Conservation (phyloP, 2,888 invertebrate species). For the Stegana nigrithorax region DNA sequence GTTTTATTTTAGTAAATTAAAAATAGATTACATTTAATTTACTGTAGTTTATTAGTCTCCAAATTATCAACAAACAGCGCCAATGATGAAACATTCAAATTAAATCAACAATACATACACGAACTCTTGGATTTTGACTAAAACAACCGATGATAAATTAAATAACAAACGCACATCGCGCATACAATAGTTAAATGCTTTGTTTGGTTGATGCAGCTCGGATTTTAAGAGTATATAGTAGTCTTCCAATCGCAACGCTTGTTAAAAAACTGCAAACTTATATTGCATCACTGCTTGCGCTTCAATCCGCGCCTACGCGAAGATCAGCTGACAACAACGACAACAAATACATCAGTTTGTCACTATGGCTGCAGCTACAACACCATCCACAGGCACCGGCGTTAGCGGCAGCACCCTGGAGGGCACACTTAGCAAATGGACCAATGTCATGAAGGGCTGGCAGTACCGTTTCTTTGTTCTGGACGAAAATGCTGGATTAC, state of each 20-base stretch:
- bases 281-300: slow-evolving; percentile 9
- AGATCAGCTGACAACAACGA: slow-evolving; percentile 11
- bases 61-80: slow-evolving; percentile 5
- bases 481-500: slow-evolving; percentile 94
- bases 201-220: neutral
- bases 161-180: too few relatives aligned
- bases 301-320: neutral
- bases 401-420: slow-evolving; percentile 59
- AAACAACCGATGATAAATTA: neutral
- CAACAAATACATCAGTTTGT: too few relatives aligned
- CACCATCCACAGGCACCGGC: too few relatives aligned
- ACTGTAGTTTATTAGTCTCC: neutral
- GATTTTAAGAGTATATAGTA: too few relatives aligned
- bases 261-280: neutral
- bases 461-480: slow-evolving; percentile 99
- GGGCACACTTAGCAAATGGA: slow-evolving; percentile 69
- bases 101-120: neutral
- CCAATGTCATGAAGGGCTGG: slow-evolving; percentile 81
- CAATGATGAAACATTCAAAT: neutral
- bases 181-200: neutral
- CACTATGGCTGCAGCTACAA: slow-evolving; percentile 2
- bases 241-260: too few relatives aligned
- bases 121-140: too few relatives aligned
- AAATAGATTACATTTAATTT: too few relatives aligned
- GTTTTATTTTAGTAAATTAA: too few relatives aligned